Evolutionary conservation across 1,140 invertebrate genomes (phyloP).

Genomic region (Scaptomyza hsui): DNA sequence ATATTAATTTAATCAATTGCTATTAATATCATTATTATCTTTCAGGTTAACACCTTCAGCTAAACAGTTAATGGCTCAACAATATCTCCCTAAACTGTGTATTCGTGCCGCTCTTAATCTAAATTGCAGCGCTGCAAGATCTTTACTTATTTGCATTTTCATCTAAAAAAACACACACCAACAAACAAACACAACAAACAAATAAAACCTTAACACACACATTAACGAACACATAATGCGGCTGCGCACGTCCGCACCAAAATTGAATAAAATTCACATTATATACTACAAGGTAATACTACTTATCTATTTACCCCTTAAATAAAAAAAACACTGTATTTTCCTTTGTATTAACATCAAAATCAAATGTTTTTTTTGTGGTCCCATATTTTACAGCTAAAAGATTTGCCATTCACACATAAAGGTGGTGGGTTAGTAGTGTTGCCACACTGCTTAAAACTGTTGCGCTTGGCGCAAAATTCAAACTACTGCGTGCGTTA

Average conservation of each 20-base stretch:
- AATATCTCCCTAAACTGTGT: conserved; percentile 17
- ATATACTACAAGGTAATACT: conserved; percentile 50
- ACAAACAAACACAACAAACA: conserved; percentile 18
- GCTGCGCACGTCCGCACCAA: conserved; percentile 35
- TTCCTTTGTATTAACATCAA: conserved; percentile 11
- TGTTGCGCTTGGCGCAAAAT: conserved; percentile 1
- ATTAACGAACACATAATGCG: conserved; percentile 43
- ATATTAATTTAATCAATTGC: neutral
- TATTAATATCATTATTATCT: conserved; percentile 5
- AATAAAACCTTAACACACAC: conserved; percentile 24
- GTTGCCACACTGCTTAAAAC: neutral
- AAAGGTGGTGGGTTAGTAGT: neutral
- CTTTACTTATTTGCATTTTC: conserved; percentile 59
- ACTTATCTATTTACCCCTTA: conserved; percentile 58
- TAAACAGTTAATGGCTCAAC: conserved; percentile 48
- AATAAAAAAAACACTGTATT: conserved; percentile 8
- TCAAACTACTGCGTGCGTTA: neutral
- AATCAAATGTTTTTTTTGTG: neutral
- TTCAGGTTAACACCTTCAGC: conserved; percentile 76
- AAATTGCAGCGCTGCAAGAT: conserved; percentile 28
- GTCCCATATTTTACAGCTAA: neutral
- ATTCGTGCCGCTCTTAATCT: conserved; percentile 23
- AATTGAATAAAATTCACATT: conserved; percentile 75
- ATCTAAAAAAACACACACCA: conserved; percentile 35
- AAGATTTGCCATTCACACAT: neutral